Percentiles rank a stretch among this genome's conserved stretches.
Evolutionary conservation across 2,888 invertebrate genomes (phyloP).

Genomic region (Arge pagana): DNA sequence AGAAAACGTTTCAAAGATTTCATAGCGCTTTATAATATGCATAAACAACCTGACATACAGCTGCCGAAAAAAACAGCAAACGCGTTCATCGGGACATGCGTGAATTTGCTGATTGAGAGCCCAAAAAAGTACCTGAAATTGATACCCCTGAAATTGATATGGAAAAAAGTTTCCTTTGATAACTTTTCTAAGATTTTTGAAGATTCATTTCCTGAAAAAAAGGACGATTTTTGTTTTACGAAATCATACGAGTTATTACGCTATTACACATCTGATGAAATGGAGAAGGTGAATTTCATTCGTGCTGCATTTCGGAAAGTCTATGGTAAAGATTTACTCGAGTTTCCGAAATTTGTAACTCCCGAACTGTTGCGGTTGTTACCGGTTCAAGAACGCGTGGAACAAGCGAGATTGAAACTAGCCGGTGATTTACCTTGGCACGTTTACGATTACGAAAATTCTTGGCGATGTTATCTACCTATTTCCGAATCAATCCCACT

Average conservation of each 20-base stretch:
- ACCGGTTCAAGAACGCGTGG: conserved; percentile 38
- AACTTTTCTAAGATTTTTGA: conserved; percentile 39
- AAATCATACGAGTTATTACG: conserved; percentile 30
- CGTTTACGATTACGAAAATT: not conserved
- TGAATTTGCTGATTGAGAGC: conserved; percentile 32
- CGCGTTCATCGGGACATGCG: conserved; percentile 40
- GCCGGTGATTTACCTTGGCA: conserved; percentile 19
- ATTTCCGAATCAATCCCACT: conserved; percentile 34
- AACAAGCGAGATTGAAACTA: conserved; percentile 39
- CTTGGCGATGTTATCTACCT: conserved; percentile 46
- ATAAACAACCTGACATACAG: conserved; percentile 23
- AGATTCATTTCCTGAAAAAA: conserved; percentile 33
- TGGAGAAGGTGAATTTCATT: conserved; percentile 33
- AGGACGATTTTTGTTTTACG: conserved; percentile 21
- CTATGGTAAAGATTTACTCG: conserved; percentile 36
- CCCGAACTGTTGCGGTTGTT: conserved; percentile 34
- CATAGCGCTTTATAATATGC: conserved; percentile 34
- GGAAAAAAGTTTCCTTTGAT: conserved; percentile 22
- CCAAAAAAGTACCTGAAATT: conserved; percentile 36
- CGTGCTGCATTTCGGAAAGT: conserved; percentile 34
- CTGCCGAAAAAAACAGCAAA: conserved; percentile 38
- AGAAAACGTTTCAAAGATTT: conserved; percentile 39
- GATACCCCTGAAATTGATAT: conserved; percentile 37
- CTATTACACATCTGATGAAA: conserved; percentile 33
- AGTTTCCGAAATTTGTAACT: conserved; percentile 28